phyloP scores from a whole-genome alignment of 2,888 invertebrate species.

The Caradrina kadenii region DNA sequence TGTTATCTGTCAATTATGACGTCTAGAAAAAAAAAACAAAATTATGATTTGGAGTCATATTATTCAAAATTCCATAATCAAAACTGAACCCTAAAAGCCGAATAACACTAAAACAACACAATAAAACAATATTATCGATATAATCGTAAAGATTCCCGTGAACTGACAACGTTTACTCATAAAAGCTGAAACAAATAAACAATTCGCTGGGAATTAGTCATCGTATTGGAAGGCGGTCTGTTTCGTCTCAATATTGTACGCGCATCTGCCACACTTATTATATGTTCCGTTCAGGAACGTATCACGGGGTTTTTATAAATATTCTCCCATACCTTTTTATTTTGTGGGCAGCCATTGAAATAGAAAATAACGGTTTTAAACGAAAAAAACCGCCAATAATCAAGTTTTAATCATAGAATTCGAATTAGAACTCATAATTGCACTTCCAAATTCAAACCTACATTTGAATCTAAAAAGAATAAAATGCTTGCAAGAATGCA shows the following conservation, averaged over 20 bases:
- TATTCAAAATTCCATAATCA: not conserved
- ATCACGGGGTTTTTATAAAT: conserved; percentile 58
- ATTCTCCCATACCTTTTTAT: conserved; percentile 20
- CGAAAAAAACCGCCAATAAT: conserved; percentile 13
- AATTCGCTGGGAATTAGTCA: conserved; percentile 74
- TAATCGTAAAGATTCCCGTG: conserved; percentile 66
- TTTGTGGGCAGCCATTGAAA: conserved; percentile 13
- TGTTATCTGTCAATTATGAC: not conserved
- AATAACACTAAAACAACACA: conserved; percentile 57
- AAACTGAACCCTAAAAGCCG: conserved; percentile 29
- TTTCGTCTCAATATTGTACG: conserved; percentile 78
- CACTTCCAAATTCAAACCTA: conserved; percentile 33
- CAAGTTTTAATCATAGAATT: conserved; percentile 35
- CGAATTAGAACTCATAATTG: conserved; percentile 38
- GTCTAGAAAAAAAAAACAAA: not conserved
- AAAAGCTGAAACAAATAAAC: conserved; percentile 82
- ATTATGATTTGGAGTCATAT: not conserved
- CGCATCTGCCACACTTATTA: conserved; percentile 69
- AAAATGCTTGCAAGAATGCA: conserved; percentile 46
- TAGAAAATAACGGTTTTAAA: conserved; percentile 1
- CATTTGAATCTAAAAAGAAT: conserved; percentile 46
- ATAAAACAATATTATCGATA: conserved; percentile 64
- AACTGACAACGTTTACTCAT: conserved; percentile 81
- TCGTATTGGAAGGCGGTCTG: conserved; percentile 74
- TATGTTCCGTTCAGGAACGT: conserved; percentile 61